Base-by-base conservation (phyloP, 2,113 vertebrate species). In the Clarias batrachus region DNA sequence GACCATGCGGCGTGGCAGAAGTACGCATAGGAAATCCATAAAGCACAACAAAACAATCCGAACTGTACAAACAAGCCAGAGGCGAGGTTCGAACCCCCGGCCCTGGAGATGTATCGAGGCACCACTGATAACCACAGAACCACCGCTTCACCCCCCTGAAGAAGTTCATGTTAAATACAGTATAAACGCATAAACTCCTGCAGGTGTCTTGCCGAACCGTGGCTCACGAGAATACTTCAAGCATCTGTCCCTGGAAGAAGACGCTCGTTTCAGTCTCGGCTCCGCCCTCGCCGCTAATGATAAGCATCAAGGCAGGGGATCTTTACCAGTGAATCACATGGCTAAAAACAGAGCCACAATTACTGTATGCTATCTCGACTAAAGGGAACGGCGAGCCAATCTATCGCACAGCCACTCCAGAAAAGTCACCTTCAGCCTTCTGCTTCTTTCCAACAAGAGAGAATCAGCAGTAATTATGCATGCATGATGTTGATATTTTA, bases 351-450 rank as follows among this genome's bases (percentile, higher is more conserved):
- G 77, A 70, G 59, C 66, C 71, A 88, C 71, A 81, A 84, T 85
- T 30, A 41, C 37, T 41, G 37, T 41, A 85, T 19, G 62, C 77
- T 65, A 77, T 86, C 84, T 79, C 37, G 16, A 73, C 80, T 76
- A 30, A 87, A 83, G 65, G 37, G 11, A 41, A 48, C 25, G 19
- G 27, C 52, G 70, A 59, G 76, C 48, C 70, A 62, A 83, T 82
- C 84, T 66, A 81, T 68, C 62, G 66, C 77, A 41, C 70, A 86
- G 73, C 71, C 41, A 66, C 85, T 57, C 25, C 7, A 33, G 79
- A 87, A 48, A 85, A 88, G 91, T 92, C 89, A 91, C 90, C 91
- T 90, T 91, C 89, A 91, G 65, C 81, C 77, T 86, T 73, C 71
- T 83, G 84, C 25, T 78, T 33, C 85, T 85, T 71, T 71, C 48